phyloP scores from a whole-genome alignment of 2,113 vertebrate species.

The Lamprotornis superbus region DNA sequence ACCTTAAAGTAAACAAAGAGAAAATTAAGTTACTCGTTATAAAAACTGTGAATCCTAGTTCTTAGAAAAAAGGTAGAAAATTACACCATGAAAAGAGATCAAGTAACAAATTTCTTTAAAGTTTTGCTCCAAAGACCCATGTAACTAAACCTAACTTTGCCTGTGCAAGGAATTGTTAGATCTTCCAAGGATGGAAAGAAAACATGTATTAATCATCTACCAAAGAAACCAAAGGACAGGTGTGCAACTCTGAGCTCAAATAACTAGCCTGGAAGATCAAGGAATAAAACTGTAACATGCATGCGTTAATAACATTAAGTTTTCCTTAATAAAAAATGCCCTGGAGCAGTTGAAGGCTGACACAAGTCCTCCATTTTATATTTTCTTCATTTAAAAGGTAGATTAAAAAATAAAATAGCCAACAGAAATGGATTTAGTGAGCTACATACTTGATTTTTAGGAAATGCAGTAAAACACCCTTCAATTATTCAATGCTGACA shows the following conservation, averaged over 20 bases:
- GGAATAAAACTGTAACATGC: neutral
- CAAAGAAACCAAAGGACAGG: slow-evolving; percentile 48
- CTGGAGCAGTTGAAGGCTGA: neutral
- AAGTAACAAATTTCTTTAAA: neutral
- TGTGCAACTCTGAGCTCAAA: slow-evolving; percentile 8
- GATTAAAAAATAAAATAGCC: neutral
- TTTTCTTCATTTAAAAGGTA: slow-evolving; percentile 6
- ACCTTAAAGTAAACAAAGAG: neutral
- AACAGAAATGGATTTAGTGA: neutral
- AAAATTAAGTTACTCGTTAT: neutral
- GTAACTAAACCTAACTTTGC: neutral
- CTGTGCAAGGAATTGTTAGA: neutral
- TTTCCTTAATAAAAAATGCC: slow-evolving; percentile 32
- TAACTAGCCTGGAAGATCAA: slow-evolving; percentile 24
- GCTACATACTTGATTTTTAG: neutral
- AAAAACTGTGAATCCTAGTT: neutral
- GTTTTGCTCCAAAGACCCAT: neutral
- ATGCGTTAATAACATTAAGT: neutral
- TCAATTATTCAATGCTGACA: neutral
- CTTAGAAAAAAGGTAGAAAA: neutral
- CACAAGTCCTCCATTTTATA: neutral
- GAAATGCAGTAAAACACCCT: neutral
- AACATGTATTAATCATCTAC: neutral
- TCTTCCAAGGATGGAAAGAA: neutral
- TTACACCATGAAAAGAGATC: neutral